Evolutionary conservation across 2,797 vertebrate genomes (phyloP), one percentile per base, ranked within the genome.

Genomic region (Iguana delicatissima): DNA sequence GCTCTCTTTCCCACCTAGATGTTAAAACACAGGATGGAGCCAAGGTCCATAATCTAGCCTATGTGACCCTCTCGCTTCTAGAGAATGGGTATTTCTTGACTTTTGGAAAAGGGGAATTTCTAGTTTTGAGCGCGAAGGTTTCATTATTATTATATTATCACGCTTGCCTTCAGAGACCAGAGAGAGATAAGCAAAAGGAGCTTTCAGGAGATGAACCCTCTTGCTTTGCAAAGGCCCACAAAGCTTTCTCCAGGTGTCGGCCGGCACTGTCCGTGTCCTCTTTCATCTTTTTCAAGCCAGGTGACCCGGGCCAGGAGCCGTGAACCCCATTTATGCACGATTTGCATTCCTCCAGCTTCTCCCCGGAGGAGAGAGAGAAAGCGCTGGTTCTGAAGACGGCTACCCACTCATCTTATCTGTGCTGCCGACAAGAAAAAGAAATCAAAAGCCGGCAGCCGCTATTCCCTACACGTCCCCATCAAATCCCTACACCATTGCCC

Each of bases 301-400:
- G 22, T 14, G 38, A 38, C 12, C 55, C 3, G 35, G 84, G 9
- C n/a, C 9, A 76, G 42, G 57, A 50, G 69, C 62, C 73, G 1
- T n/a, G 81, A 89, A 84, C 88, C 29, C 72, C 64, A 84, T 83
- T 90, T 87, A 82, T 52, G 16, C 81, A 50, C n/a, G n/a, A 59
- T 90, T 74, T 74, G 67, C 42, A 76, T 87, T 50, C 52, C 72
- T 59, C 79, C 12, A 38, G 50, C 29, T 46, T 32, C 8, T 64
- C 42, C 50, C 32, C 7, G 2, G 20, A 46, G 22, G 26, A 38
- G 64, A 55, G 4, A 80, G 77, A 72, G 73, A 59, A 90, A 73
- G 62, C 22, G 12, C 52, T 13, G 8, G n/a, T 59, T 72, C n/a
- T 14, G 50, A 46, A 55, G 57, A 26, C 24, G 14, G 55, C 20